These are phyloP conservation scores for Cyclopterus lumpus DNA, from an alignment of 2,797 vertebrate genomes.

Conservation along the genomic window DNA sequence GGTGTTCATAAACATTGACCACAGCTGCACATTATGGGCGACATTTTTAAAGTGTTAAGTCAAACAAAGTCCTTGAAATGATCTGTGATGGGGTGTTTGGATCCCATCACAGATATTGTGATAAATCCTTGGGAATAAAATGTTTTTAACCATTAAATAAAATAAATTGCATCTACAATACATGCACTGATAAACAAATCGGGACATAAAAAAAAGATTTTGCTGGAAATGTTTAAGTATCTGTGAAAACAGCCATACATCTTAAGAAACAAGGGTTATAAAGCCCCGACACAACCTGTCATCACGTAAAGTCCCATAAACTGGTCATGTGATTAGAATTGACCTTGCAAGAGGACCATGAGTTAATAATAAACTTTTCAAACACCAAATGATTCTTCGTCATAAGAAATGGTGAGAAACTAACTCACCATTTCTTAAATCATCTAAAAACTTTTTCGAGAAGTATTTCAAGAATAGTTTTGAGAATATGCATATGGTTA, in stretches of 20 bases:
- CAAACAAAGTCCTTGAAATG: constrained; percentile 73
- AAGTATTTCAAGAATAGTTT: background rate
- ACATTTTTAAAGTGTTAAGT: constrained; percentile 73
- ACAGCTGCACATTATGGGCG: constrained; percentile 65
- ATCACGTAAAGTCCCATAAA: background rate
- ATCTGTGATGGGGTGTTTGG: constrained; percentile 23
- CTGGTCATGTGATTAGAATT: background rate
- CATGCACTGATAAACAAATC: constrained; percentile 8
- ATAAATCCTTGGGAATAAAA: constrained; percentile 31
- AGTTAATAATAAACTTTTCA: background rate
- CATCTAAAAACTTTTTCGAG: background rate
- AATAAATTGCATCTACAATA: background rate
- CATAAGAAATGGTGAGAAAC: background rate
- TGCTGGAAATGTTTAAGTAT: background rate
- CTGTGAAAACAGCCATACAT: background rate
- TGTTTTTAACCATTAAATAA: constrained; percentile 34
- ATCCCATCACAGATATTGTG: constrained; percentile 9
- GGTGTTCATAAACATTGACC: constrained; percentile 79
- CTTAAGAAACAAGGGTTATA: background rate
- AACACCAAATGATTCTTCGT: background rate
- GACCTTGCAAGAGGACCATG: background rate
- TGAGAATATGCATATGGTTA: background rate
- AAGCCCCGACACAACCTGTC: background rate
- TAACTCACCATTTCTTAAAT: background rate
- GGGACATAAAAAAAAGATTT: constrained; percentile 8